Evolutionary conservation across 2,888 invertebrate genomes (phyloP).

Genomic region (Vanessa cardui): DNA sequence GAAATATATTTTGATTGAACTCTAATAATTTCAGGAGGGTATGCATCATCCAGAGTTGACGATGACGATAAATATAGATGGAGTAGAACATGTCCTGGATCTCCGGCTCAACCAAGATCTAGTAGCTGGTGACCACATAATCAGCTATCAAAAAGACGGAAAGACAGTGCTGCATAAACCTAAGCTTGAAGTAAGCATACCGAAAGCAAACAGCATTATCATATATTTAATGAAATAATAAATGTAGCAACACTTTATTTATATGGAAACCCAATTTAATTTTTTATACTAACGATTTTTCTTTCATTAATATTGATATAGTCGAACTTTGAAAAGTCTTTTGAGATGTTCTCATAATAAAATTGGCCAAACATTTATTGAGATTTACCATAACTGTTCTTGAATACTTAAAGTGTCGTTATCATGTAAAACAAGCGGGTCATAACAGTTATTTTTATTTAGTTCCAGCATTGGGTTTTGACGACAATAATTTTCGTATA

Average conservation of each 20-base stretch:
- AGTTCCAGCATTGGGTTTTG: neutral
- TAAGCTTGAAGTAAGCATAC: slow-evolving; percentile 71
- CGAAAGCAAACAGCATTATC: neutral
- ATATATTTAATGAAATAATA: too few relatives aligned
- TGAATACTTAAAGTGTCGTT: too few relatives aligned
- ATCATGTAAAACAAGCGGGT: too few relatives aligned
- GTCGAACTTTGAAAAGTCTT: too few relatives aligned
- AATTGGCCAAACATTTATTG: too few relatives aligned
- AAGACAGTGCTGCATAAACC: slow-evolving; percentile 81
- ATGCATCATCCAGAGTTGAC: slow-evolving; percentile 76
- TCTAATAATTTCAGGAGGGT: slow-evolving; percentile 57
- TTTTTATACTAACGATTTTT: too few relatives aligned
- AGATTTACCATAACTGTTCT: too few relatives aligned
- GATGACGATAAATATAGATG: slow-evolving; percentile 86
- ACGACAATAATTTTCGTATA: too few relatives aligned
- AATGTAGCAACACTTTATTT: neutral
- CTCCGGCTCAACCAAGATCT: slow-evolving; percentile 88
- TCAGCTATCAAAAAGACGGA: slow-evolving; percentile 82
- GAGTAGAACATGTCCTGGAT: slow-evolving; percentile 86
- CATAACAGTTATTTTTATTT: neutral
- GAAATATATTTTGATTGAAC: neutral
- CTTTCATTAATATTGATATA: too few relatives aligned
- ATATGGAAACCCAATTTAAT: too few relatives aligned
- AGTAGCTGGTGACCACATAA: slow-evolving; percentile 86
- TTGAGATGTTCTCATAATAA: too few relatives aligned